phyloP scores from a whole-genome alignment of 2,888 invertebrate species.

The Drosophila bunnanda region DNA sequence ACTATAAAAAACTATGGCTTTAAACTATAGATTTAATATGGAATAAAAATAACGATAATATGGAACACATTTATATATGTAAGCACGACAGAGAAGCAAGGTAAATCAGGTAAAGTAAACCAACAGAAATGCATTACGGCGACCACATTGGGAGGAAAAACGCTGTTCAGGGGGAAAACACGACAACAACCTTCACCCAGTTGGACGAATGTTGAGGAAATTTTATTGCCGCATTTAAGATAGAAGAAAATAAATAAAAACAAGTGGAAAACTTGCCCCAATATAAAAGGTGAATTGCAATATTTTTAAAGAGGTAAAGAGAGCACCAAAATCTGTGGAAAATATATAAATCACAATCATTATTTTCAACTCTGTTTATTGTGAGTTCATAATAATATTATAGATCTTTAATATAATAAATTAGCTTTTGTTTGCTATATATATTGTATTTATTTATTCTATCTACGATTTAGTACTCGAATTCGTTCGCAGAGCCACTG shows the following conservation, averaged over 20 bases:
- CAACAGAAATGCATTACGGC: constrained; percentile 23
- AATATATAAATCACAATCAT: neutral
- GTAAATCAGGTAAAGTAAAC: constrained; percentile 6
- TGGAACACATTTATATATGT: neutral
- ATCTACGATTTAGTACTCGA: neutral
- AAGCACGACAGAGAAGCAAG: neutral
- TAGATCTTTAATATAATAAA: neutral
- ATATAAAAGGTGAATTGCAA: constrained; percentile 19
- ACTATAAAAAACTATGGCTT: neutral
- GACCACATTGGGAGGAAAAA: constrained; percentile 11
- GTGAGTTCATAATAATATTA: neutral
- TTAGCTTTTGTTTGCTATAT: neutral
- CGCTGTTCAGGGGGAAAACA: neutral
- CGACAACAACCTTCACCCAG: constrained; percentile 75
- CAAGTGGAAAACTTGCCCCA: constrained; percentile 29
- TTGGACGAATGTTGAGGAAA: constrained; percentile 56
- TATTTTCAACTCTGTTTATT: neutral
- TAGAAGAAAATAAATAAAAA: constrained; percentile 3
- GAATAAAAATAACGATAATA: neutral
- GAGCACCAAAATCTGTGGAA: neutral
- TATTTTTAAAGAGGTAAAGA: neutral
- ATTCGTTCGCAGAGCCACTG: neutral
- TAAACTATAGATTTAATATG: neutral
- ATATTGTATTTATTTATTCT: too few relatives aligned
- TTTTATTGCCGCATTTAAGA: constrained; percentile 62